phyloP scores from a whole-genome alignment of 92 coral and sea anemone genomes.

The Porites evermanni region DNA sequence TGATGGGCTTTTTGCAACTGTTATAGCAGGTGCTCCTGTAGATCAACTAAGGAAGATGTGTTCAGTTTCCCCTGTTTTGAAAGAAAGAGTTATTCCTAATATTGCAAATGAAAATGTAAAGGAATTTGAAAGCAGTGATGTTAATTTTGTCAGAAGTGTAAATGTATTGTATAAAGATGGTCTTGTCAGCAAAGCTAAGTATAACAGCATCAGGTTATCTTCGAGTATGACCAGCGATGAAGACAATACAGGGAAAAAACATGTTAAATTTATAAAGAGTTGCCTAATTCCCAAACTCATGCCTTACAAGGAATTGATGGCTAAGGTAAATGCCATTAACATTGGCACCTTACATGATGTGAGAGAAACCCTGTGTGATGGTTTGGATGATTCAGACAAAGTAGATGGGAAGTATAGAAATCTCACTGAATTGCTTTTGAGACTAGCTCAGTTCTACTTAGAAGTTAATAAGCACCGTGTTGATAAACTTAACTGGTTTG shows the following conservation, averaged over 20 bases:
- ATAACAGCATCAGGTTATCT: conserved; percentile 56
- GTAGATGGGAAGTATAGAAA: conserved; percentile 68
- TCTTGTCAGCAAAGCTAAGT: conserved; percentile 54
- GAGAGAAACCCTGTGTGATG: conserved; percentile 67
- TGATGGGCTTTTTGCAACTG: conserved; percentile 52
- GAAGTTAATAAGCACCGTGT: conserved; percentile 14
- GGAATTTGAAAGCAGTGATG: background rate
- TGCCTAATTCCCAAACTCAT: conserved; percentile 53
- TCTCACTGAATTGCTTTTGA: conserved; percentile 40
- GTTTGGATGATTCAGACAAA: conserved; percentile 48
- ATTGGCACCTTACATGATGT: conserved; percentile 71
- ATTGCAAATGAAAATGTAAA: background rate
- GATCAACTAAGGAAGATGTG: conserved; percentile 46
- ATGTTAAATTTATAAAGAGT: conserved; percentile 53
- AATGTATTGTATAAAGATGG: conserved; percentile 55
- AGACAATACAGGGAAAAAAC: conserved; percentile 42
- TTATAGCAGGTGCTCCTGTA: conserved; percentile 33
- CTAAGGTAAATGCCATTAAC: conserved; percentile 59
- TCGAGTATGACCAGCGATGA: conserved; percentile 52
- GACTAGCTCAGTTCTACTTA: conserved; percentile 56
- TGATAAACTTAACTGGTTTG: conserved; percentile 44
- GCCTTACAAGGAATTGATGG: conserved; percentile 61
- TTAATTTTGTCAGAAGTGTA: conserved; percentile 66
- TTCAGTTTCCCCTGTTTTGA: conserved; percentile 39
- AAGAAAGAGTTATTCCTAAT: conserved; percentile 43